Percentiles rank a stretch among this genome's conserved stretches.
Conservation (phyloP, 2,113 vertebrate species). For the Laterallus jamaicensis region DNA sequence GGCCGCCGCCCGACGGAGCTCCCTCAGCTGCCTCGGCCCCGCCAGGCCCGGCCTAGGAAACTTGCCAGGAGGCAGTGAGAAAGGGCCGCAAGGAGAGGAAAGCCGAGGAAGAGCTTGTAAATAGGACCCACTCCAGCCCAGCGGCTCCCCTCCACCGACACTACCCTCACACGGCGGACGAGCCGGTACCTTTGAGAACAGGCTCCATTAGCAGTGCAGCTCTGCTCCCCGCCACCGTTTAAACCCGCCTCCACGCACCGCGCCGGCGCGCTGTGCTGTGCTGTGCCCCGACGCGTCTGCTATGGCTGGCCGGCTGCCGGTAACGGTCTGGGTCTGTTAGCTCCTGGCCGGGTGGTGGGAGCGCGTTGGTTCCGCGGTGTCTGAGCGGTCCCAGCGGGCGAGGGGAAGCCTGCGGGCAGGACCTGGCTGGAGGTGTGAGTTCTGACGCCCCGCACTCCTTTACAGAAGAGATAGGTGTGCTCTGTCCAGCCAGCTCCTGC, state of each 20-base stretch:
- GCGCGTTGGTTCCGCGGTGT: fast-evolving
- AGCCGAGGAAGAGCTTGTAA: neutral
- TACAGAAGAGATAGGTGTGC: neutral
- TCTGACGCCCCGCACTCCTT: fast-evolving
- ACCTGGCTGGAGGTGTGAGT: neutral
- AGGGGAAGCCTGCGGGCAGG: neutral
- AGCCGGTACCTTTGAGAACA: slow-evolving; percentile 15
- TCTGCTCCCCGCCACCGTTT: neutral
- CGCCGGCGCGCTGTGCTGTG: neutral
- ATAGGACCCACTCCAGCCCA: neutral
- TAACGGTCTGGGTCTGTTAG: fast-evolving
- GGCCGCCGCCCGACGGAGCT: too few relatives aligned
- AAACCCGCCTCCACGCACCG: neutral
- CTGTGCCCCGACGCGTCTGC: neutral
- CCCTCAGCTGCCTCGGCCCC: neutral
- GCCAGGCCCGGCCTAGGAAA: neutral
- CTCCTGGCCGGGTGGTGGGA: too few relatives aligned
- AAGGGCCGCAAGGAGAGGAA: neutral
- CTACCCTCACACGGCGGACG: too few relatives aligned
- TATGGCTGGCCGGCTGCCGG: fast-evolving
- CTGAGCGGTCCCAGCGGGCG: fast-evolving
- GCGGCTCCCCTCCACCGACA: too few relatives aligned
- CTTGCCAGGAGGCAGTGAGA: neutral
- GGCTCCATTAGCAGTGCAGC: neutral
- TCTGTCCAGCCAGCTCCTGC: fast-evolving